Conservation (phyloP, 1,140 invertebrate species). For the Aricia agestis region DNA sequence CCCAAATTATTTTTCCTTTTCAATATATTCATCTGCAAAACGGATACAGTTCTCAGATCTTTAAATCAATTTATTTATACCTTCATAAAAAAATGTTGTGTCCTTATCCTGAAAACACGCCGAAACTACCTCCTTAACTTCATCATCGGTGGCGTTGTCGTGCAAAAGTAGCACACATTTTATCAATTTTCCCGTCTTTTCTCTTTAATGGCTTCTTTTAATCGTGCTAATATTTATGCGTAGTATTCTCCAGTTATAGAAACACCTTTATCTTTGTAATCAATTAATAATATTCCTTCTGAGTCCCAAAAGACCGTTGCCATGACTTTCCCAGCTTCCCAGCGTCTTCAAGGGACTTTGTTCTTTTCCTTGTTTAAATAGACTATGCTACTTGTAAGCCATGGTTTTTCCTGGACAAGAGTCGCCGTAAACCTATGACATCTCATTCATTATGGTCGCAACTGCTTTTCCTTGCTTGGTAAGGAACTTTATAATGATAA, state of each 20-base stretch:
- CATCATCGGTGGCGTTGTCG: too few relatives aligned
- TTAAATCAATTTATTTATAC: too few relatives aligned
- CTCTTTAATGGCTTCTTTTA: too few relatives aligned
- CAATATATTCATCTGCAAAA: too few relatives aligned
- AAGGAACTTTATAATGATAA: constrained; percentile 31
- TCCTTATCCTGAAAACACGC: too few relatives aligned
- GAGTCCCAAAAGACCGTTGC: constrained; percentile 20
- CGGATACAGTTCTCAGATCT: too few relatives aligned
- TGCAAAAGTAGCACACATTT: too few relatives aligned
- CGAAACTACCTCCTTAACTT: too few relatives aligned
- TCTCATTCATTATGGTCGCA: constrained; percentile 27
- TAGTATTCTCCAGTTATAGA: constrained; percentile 26
- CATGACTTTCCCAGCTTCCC: constrained; percentile 21
- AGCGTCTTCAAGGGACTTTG: constrained; percentile 29
- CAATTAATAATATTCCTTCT: constrained; percentile 25
- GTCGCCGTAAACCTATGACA: constrained; percentile 27
- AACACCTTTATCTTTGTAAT: constrained; percentile 30
- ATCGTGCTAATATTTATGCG: too few relatives aligned
- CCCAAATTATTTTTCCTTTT: too few relatives aligned
- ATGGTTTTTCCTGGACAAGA: constrained; percentile 28
- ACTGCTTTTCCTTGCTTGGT: constrained; percentile 32
- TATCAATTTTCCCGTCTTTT: too few relatives aligned
- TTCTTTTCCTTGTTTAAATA: constrained; percentile 26
- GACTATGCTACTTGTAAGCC: constrained; percentile 27
- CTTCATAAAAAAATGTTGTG: too few relatives aligned